phyloP scores from a whole-genome alignment of 2,797 vertebrate genomes.

The Eospalax fontanierii region DNA sequence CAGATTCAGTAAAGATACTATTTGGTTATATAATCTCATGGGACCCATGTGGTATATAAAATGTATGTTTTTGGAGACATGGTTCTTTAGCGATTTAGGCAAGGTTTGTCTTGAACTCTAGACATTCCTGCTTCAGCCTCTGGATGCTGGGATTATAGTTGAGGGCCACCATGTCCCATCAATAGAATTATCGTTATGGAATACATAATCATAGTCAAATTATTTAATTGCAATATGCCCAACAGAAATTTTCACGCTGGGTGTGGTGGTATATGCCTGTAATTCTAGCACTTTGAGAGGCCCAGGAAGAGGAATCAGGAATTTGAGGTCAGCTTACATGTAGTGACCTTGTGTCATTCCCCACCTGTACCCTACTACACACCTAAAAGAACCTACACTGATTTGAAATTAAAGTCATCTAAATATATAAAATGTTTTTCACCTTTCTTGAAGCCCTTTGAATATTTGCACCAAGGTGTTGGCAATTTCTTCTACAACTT shows the following conservation, averaged over 20 bases:
- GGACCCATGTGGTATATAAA: neutral
- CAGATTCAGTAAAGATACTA: neutral
- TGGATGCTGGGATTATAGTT: too few relatives aligned
- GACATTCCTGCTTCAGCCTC: too few relatives aligned
- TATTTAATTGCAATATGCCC: neutral
- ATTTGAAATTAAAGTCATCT: conserved; percentile 49
- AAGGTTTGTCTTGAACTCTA: neutral
- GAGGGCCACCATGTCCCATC: neutral
- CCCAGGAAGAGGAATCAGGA: too few relatives aligned
- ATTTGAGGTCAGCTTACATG: neutral
- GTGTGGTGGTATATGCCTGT: too few relatives aligned
- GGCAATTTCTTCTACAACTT: conserved; percentile 98
- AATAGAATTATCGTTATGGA: neutral
- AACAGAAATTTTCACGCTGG: neutral
- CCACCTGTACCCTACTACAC: neutral
- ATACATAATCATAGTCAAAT: neutral
- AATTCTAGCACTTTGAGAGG: too few relatives aligned
- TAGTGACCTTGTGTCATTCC: neutral
- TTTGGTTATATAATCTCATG: neutral
- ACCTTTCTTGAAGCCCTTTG: conserved; percentile 98
- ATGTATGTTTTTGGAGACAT: neutral
- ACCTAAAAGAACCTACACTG: neutral
- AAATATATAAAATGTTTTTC: conserved; percentile 75
- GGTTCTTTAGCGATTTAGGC: neutral
- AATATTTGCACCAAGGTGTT: conserved; percentile 99